Evolutionary conservation across 2,113 vertebrate genomes (phyloP).

Genomic region (Antechinus flavipes): DNA sequence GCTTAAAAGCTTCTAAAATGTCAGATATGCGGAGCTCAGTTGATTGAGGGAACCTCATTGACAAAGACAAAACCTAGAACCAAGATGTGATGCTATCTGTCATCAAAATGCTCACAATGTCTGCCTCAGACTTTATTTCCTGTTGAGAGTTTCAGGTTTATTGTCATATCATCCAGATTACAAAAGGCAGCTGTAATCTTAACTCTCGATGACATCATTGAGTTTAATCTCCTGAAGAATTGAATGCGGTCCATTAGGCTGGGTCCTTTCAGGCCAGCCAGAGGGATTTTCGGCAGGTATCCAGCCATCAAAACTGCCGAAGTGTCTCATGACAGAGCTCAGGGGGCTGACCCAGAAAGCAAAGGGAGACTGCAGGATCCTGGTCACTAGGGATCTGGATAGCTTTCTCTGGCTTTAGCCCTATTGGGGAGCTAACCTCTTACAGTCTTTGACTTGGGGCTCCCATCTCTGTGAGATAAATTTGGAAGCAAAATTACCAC

Average conservation of each 20-base stretch:
- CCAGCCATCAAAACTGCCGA: not conserved
- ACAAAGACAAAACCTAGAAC: not conserved
- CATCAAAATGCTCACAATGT: not conserved
- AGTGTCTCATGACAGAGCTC: not conserved
- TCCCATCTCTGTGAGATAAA: conserved; percentile 7
- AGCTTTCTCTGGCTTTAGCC: not conserved
- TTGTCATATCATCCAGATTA: not conserved
- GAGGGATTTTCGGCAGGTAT: not conserved
- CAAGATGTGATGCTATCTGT: not conserved
- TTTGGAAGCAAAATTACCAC: not conserved
- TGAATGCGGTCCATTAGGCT: not conserved
- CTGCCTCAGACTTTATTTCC: not conserved
- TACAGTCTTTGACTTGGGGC: not conserved
- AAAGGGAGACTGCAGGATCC: not conserved
- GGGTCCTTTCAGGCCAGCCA: not conserved
- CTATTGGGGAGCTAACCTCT: not conserved
- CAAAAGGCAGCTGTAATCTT: not conserved
- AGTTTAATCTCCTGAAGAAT: not conserved
- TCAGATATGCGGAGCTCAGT: conserved; percentile 23
- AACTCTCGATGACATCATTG: not conserved
- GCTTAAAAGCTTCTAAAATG: conserved; percentile 72
- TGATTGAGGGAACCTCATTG: not conserved
- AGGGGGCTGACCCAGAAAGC: not conserved
- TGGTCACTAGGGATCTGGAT: not conserved
- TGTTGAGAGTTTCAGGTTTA: not conserved